A percentile compares a stretch with the other conserved stretches of the same genome.
Conservation (phyloP, 2,888 invertebrate species). For the Leucania comma region DNA sequence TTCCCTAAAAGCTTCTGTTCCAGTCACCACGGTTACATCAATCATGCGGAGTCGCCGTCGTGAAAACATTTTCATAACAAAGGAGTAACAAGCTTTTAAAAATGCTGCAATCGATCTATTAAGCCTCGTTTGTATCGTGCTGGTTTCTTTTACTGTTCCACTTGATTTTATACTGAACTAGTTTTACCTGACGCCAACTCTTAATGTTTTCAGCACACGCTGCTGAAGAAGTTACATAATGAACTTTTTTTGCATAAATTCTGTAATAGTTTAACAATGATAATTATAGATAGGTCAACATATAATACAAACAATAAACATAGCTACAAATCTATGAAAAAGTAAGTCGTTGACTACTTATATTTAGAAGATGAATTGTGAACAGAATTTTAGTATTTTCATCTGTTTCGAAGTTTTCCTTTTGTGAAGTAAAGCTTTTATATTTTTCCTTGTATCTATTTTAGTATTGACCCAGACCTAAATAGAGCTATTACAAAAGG, state of each 20-base stretch:
- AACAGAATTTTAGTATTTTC: background rate
- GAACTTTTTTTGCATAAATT: background rate
- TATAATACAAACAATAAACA: background rate
- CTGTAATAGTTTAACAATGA: background rate
- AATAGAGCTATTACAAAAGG: slow-evolving; percentile 1
- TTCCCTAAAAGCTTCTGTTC: slow-evolving; percentile 82
- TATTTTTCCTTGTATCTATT: background rate
- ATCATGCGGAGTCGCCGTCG: slow-evolving; percentile 69
- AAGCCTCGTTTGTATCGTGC: slow-evolving; percentile 34
- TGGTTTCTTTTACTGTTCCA: slow-evolving; percentile 24
- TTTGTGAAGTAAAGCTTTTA: background rate
- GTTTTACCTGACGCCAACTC: background rate
- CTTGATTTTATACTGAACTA: background rate
- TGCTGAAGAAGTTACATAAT: background rate
- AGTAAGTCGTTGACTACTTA: background rate
- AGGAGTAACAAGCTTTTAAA: slow-evolving; percentile 67
- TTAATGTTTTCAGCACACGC: background rate
- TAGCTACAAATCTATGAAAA: background rate
- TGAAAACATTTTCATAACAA: slow-evolving; percentile 76
- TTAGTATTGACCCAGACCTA: slow-evolving; percentile 18
- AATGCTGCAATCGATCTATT: slow-evolving; percentile 54
- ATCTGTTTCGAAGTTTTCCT: background rate
- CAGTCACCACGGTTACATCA: slow-evolving; percentile 77
- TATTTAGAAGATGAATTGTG: background rate
- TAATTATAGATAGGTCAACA: background rate